Conservation (phyloP, 2,797 vertebrate species). For the Pitangus sulphuratus region DNA sequence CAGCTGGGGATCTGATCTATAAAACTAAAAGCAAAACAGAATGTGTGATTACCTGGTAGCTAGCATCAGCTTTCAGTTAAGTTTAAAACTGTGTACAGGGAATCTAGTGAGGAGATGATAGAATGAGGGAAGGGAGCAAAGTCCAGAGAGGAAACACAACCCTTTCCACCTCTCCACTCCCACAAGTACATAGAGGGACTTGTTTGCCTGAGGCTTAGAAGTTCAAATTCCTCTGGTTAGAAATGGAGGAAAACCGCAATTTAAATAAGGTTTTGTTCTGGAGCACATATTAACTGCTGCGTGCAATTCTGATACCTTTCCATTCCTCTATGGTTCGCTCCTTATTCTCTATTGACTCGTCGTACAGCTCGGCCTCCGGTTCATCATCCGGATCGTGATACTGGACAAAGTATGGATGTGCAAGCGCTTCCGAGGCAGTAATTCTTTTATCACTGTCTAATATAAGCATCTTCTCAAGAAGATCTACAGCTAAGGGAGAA, state of each 20-base stretch:
- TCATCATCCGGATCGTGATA: constrained; percentile 96
- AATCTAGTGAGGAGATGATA: neutral
- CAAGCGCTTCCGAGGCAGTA: constrained; percentile 89
- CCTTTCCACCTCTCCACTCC: neutral
- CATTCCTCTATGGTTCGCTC: constrained; percentile 94
- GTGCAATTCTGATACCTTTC: constrained; percentile 85
- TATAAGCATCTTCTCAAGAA: constrained; percentile 94
- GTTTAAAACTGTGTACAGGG: neutral
- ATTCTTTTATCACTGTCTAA: constrained; percentile 95
- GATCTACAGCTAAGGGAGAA: constrained; percentile 86
- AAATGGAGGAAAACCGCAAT: neutral
- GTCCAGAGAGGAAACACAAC: neutral
- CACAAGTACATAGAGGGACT: neutral
- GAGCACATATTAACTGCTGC: neutral
- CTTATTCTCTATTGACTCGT: constrained; percentile 92
- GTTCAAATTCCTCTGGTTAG: neutral
- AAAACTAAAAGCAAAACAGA: neutral
- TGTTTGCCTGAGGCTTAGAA: neutral
- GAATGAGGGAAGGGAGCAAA: neutral
- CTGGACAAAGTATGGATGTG: constrained; percentile 95
- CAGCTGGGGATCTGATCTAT: neutral
- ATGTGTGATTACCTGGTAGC: neutral
- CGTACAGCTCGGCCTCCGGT: constrained; percentile 90
- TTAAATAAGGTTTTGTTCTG: neutral
- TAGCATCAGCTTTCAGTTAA: neutral